phyloP scores from a whole-genome alignment of 23 tunicate genomes.

The Styela plicata region DNA sequence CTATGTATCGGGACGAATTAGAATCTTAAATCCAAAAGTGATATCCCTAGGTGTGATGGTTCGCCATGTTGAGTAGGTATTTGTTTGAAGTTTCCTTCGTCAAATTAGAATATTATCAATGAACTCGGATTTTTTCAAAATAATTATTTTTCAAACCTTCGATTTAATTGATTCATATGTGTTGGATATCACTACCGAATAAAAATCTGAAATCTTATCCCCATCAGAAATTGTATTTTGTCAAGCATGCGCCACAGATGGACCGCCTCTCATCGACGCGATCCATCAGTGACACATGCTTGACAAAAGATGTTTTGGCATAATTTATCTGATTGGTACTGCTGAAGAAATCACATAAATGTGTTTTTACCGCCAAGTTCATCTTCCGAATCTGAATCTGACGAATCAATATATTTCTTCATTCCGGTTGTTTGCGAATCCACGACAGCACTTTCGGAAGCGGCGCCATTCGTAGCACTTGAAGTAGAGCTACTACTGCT shows the following conservation, averaged over 20 bases:
- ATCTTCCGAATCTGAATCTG: not conserved
- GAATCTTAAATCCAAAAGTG: too few species aligned
- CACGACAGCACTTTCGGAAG: not conserved
- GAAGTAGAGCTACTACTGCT: not conserved
- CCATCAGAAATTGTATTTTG: not conserved
- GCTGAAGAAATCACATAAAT: not conserved
- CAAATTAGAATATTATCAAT: too few species aligned
- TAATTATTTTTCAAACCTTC: too few species aligned
- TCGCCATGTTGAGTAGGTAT: too few species aligned
- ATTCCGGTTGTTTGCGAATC: not conserved
- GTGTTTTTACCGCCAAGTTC: not conserved
- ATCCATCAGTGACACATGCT: not conserved
- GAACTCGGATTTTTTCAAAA: too few species aligned
- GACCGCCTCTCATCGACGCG: not conserved
- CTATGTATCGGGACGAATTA: too few species aligned
- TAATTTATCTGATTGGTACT: too few species aligned
- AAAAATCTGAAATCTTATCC: not conserved
- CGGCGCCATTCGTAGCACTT: not conserved
- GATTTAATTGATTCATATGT: too few species aligned
- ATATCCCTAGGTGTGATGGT: too few species aligned
- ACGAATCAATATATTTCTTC: slow-evolving; percentile 3
- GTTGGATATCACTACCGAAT: too few species aligned
- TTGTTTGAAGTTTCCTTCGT: too few species aligned
- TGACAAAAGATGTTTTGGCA: too few species aligned
- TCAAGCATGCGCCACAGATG: not conserved